These are phyloP conservation scores for Solenopsis fugax DNA, from an alignment of 1,140 invertebrate species.

Conservation along the genomic window DNA sequence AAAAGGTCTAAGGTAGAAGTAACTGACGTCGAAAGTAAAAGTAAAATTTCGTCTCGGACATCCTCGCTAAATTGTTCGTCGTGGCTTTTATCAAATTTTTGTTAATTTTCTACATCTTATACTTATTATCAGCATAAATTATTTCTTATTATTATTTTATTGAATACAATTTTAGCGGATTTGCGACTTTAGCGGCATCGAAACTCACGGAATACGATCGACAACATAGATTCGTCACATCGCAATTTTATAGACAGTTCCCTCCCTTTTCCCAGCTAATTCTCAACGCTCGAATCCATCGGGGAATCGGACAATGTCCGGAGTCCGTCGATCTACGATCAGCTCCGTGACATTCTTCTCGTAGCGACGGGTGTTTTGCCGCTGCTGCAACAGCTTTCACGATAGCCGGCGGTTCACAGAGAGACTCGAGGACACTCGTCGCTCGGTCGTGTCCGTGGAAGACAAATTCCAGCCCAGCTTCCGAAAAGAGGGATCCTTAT, in stretches of 20 bases:
- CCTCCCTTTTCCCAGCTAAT: too few relatives aligned
- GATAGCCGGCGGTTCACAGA: conserved; percentile 6
- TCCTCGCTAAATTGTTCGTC: too few relatives aligned
- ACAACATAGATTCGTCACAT: not conserved
- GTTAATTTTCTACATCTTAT: too few relatives aligned
- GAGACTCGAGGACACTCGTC: not conserved
- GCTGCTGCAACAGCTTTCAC: conserved; percentile 26
- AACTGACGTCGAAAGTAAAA: too few relatives aligned
- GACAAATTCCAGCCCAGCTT: conserved; percentile 71
- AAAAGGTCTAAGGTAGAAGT: too few relatives aligned
- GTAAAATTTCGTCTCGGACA: too few relatives aligned
- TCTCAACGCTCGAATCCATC: not conserved
- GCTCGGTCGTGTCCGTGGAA: conserved; percentile 37
- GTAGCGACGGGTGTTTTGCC: not conserved
- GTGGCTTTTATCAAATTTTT: too few relatives aligned
- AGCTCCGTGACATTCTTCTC: not conserved
- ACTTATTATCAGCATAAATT: not conserved
- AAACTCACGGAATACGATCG: not conserved
- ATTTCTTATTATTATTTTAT: not conserved
- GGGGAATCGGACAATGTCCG: not conserved
- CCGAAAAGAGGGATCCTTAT: conserved; percentile 75
- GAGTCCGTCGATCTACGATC: not conserved
- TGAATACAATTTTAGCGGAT: not conserved
- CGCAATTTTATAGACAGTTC: not conserved
- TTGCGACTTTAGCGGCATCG: not conserved